Conservation (phyloP, 2,797 vertebrate genomes). For the Myotis pilosus region DNA sequence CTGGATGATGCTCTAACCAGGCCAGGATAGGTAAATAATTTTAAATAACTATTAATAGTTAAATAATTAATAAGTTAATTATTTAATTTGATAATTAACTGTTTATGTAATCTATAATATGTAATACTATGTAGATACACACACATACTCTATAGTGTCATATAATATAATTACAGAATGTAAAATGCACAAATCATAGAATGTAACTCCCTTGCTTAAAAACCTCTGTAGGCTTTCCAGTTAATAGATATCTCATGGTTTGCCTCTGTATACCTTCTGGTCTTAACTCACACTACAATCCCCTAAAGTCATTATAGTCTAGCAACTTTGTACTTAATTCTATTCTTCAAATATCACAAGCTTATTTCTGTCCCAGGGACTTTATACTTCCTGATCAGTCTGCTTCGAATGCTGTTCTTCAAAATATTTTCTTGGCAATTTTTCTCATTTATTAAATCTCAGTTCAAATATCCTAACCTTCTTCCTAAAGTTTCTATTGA, state of each 20-base stretch:
- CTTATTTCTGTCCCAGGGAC: background rate
- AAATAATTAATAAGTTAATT: background rate
- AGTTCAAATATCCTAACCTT: background rate
- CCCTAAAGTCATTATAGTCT: background rate
- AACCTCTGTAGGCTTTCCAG: background rate
- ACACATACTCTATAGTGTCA: background rate
- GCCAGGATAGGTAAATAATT: background rate
- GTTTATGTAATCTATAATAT: background rate
- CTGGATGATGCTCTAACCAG: background rate
- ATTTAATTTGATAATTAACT: background rate
- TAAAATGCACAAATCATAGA: background rate
- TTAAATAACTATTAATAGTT: background rate
- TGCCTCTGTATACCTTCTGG: background rate
- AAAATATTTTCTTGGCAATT: background rate
- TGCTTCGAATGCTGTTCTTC: background rate
- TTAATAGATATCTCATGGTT: background rate
- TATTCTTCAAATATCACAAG: background rate
- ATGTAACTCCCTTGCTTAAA: background rate
- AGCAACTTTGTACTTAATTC: background rate
- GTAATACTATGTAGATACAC: background rate
- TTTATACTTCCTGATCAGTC: background rate
- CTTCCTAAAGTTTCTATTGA: background rate
- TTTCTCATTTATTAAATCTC: slow-evolving; percentile 5
- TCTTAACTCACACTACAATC: background rate
- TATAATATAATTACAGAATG: background rate